These are phyloP conservation scores for Sarcoramphus papa DNA, from an alignment of 2,797 vertebrate species.

Conservation along the genomic window DNA sequence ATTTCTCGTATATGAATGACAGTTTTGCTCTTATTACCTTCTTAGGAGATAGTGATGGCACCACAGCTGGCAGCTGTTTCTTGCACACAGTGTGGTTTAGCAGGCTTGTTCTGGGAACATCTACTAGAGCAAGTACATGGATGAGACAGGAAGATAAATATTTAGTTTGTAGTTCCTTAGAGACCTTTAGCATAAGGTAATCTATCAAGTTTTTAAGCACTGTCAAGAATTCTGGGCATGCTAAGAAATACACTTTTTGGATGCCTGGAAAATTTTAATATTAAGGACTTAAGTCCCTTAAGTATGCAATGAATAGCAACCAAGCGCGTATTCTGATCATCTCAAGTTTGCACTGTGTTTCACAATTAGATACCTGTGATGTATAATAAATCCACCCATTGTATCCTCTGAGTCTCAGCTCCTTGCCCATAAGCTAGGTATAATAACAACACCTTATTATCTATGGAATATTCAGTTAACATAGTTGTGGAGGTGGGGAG, in stretches of 20 bases:
- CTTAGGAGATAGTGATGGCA: not conserved
- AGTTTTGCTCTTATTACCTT: not conserved
- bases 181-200: not conserved
- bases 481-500: not conserved
- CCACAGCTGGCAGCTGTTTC: not conserved
- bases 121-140: not conserved
- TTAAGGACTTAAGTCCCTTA: not conserved
- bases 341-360: not conserved
- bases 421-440: not conserved
- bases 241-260: not conserved
- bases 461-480: not conserved
- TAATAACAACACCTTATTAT: not conserved
- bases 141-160: not conserved
- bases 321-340: not conserved
- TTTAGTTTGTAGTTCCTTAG: not conserved
- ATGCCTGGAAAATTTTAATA: not conserved
- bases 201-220: not conserved
- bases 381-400: not conserved
- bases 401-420: not conserved
- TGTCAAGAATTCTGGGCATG: not conserved
- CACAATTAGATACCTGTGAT: not conserved
- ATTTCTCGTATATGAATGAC: not conserved
- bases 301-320: not conserved
- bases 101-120: not conserved
- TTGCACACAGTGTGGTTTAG: not conserved